Conservation (phyloP, 2,113 vertebrate genomes). For the Hymenochirus boettgeri region DNA sequence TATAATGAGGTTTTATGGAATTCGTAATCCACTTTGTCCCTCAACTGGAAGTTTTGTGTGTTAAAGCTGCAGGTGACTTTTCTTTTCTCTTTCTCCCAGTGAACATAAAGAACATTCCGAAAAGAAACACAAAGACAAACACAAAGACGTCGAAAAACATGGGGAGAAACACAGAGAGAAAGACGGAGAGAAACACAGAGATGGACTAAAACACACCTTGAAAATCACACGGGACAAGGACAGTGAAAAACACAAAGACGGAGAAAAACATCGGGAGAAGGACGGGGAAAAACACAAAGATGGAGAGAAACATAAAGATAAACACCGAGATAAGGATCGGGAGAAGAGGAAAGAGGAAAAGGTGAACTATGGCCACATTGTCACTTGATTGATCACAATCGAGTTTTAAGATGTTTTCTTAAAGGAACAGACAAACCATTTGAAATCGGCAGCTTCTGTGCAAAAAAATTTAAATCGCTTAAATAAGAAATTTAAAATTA, state of each 20-base stretch:
- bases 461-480: too few species aligned
- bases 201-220: slow-evolving; percentile 63
- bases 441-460: too few species aligned
- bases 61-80: neutral
- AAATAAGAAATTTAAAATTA: too few species aligned
- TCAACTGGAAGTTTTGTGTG: too few species aligned
- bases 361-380: too few species aligned
- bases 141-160: slow-evolving; percentile 84
- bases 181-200: slow-evolving; percentile 69
- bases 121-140: slow-evolving; percentile 92
- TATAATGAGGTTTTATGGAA: too few species aligned
- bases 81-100: slow-evolving; percentile 57
- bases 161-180: slow-evolving; percentile 86
- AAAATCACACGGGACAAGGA: slow-evolving; percentile 85
- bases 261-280: slow-evolving; percentile 91
- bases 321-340: slow-evolving; percentile 82
- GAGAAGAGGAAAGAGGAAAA: slow-evolving; percentile 90
- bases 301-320: slow-evolving; percentile 86
- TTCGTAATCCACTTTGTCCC: too few species aligned
- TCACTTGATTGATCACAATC: too few species aligned
- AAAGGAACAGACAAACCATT: too few species aligned
- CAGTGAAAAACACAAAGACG: slow-evolving; percentile 78
- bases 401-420: too few species aligned
- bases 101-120: slow-evolving; percentile 91
- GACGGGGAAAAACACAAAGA: slow-evolving; percentile 76